Base-by-base conservation (phyloP, 2,113 vertebrate species). In the Hyla sarda region DNA sequence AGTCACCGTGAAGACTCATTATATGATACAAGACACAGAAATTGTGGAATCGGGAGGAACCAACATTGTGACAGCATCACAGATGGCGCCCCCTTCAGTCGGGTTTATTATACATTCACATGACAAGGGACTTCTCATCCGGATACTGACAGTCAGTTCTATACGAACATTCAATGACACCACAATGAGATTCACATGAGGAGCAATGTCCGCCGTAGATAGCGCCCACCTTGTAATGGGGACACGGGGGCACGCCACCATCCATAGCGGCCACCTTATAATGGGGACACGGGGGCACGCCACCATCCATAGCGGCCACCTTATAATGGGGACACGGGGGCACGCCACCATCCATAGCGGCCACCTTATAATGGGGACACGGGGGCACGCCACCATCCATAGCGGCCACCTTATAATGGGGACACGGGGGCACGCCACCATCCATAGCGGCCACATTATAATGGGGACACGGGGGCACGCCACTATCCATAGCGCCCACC, bases 81-180 rank as follows among this genome's bases (percentile, higher is more conserved):
- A 37, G 3, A n/a, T n/a, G n/a, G n/a, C n/a, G 21, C 8, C 2
- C 37, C 34, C 19, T 17, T 34, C 3, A 13, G 9, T 23, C 2
- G 37, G 34, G 34, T 45, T 41, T 41, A 74, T 45, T 47, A 74
- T 74, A 74, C 67, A 71, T 71, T 71, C 67, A 71, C 67, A 74
- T 74, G 41, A 47, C 71, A 74, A 25, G 71, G 71, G 71, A 74
- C 19, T 41, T 71, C 67, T 71, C 69, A n/a, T 45, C 69, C 69
- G 5, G 34, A 41, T 0, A 41, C 17, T 8, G 21, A 23, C 11
- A 10, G 17, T 21, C 17, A 9, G 34, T 23, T 14, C 13, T 34
- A 30, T 41, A 73, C 32, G 41, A 45, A 73, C 69, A 73, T 41
- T 45, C 69, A 73, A 0, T 45, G 71, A 74, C 41, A 74, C 41